Base-by-base conservation (phyloP, 2,888 invertebrate species). In the Limnephilus rhombicus region DNA sequence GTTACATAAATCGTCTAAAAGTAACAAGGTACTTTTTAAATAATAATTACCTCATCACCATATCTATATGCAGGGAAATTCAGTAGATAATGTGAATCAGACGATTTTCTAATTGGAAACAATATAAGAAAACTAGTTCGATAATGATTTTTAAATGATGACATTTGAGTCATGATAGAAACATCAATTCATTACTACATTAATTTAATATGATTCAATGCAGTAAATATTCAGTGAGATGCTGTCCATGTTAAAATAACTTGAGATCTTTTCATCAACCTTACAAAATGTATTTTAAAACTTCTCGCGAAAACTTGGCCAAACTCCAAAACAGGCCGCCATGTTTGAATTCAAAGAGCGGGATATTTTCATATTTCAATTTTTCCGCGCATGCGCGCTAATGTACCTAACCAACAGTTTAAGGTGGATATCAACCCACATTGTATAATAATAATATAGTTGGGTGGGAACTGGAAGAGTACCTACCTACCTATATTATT, bases 251-350 rank as follows among this genome's bases (percentile, higher is more conserved):
- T 89, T 34, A 49, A 80, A 89, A 89, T 89, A 89, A 89, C 88
- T 80, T 41, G 31, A 68, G 24, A 53, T 49, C 31, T 80, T 80
- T 31, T 80, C 80, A 18, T 80, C 80, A 89, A 68, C 88, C 34
- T 80, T 15, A n/a, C 34, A 80, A 89, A 68, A 80, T 80, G 88
- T 89, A 89, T 89, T 89, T 89, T 89, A 80, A 80, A 89, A 80
- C 29, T 24, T 29, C 49, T 49, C 49, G 80, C 37, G 88, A 80
- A 34, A 88, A 34, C 45, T 31, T 45, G 86, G 88, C 88, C 80
- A n/a, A 45, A 13, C 9, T 11, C 80, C 68, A 68, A 24, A n/a
- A 9, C 53, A 5, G 53, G 68, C 68, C 34, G 88, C 80, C 88
- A 80, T 80, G 34, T 80, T 89, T 31, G 80, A 89, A 89, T 24